These are phyloP conservation scores for Sterrhoptilus dennistouni DNA, from an alignment of 2,113 vertebrate species.

Conservation along the genomic window DNA sequence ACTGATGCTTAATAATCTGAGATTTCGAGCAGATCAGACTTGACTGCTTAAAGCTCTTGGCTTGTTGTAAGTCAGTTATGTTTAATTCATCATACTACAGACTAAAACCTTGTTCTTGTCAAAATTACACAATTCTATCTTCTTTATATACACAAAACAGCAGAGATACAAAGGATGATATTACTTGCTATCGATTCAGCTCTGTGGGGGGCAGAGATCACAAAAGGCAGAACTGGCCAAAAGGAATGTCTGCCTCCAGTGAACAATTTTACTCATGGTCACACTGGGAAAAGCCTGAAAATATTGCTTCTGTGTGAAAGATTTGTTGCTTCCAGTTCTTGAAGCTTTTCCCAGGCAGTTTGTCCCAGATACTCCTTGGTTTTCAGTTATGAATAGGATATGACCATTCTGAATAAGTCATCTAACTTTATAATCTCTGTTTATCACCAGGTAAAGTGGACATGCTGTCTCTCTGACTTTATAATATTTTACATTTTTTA, in stretches of 20 bases:
- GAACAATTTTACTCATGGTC: slow-evolving; percentile 72
- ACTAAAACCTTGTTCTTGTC: slow-evolving; percentile 69
- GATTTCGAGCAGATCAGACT: slow-evolving; percentile 42
- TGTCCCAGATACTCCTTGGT: neutral
- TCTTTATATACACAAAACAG: slow-evolving; percentile 73
- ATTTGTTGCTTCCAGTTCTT: slow-evolving; percentile 53
- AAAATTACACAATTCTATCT: slow-evolving; percentile 74
- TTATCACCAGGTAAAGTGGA: neutral
- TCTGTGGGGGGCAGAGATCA: slow-evolving; percentile 71
- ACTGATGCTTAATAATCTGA: slow-evolving; percentile 45
- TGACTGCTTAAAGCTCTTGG: slow-evolving; percentile 58
- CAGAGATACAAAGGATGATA: slow-evolving; percentile 64
- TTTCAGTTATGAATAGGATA: neutral
- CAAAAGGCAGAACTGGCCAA: slow-evolving; percentile 69
- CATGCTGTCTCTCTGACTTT: neutral
- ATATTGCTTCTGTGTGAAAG: slow-evolving; percentile 66
- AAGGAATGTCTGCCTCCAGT: slow-evolving; percentile 73
- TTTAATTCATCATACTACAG: slow-evolving; percentile 72
- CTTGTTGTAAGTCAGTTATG: slow-evolving; percentile 67
- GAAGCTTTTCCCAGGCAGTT: slow-evolving; percentile 32
- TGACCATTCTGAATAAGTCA: neutral
- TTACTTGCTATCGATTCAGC: slow-evolving; percentile 73
- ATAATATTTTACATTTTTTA: neutral
- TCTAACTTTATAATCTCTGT: neutral
- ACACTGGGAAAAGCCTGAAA: slow-evolving; percentile 72